These are phyloP conservation scores for Mormyrus proboscirostris DNA, from an alignment of 2,797 vertebrate genomes.

Conservation along the genomic window DNA sequence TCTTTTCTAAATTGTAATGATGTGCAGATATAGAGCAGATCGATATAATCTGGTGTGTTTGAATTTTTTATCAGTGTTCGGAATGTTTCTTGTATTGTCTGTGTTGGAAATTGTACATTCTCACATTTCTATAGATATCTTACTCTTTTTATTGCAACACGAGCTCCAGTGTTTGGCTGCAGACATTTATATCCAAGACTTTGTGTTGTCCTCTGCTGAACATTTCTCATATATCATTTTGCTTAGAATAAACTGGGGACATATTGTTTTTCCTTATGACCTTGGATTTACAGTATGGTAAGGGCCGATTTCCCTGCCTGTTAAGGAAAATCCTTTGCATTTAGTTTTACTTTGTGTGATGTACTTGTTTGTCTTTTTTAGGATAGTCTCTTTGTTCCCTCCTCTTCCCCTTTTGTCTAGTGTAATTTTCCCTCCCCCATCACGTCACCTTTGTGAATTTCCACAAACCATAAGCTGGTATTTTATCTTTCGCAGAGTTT, in stretches of 20 bases:
- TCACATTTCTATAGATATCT: not conserved
- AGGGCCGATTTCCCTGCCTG: not conserved
- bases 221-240: not conserved
- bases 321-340: not conserved
- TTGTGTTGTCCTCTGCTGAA: constrained; percentile 5
- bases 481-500: not conserved
- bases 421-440: not conserved
- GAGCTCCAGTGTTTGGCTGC: not conserved
- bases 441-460: not conserved
- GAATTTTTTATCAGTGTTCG: not conserved
- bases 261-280: constrained; percentile 3
- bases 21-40: not conserved
- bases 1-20: not conserved
- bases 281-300: not conserved
- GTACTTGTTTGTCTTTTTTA: not conserved
- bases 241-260: not conserved
- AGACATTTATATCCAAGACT: constrained; percentile 4
- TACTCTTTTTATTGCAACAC: not conserved
- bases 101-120: not conserved
- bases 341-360: not conserved
- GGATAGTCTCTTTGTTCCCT: not conserved
- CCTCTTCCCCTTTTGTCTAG: not conserved
- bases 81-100: not conserved
- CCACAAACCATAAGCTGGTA: not conserved
- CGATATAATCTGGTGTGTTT: not conserved